Evolutionary conservation across 2,797 vertebrate genomes (phyloP).

Genomic region (Percopsis omiscomaycus): DNA sequence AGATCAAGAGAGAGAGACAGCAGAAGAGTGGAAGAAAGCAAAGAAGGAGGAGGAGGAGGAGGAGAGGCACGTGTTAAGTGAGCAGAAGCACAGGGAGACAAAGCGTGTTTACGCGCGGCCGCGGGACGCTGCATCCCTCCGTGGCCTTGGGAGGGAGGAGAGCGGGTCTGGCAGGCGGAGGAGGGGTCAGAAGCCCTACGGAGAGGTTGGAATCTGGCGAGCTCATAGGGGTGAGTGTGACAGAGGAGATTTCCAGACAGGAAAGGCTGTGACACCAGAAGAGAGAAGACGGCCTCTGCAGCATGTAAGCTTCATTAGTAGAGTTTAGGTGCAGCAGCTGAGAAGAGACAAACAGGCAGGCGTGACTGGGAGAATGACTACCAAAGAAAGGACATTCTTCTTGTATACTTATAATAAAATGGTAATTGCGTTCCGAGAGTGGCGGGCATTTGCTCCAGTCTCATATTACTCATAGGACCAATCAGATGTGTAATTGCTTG

Average conservation of each 20-base stretch:
- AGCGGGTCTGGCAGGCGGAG: conserved; percentile 84
- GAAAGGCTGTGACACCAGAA: conserved; percentile 89
- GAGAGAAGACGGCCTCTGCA: conserved; percentile 87
- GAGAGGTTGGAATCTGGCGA: conserved; percentile 88
- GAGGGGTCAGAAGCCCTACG: conserved; percentile 83
- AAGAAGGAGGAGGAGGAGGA: conserved; percentile 2
- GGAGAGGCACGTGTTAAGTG: conserved; percentile 6
- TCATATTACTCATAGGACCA: conserved; percentile 52
- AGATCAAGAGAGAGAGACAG: background rate
- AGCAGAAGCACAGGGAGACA: conserved; percentile 16
- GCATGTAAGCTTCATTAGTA: conserved; percentile 82
- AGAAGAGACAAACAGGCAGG: conserved; percentile 77
- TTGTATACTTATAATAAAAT: conserved; percentile 3
- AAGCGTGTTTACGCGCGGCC: conserved; percentile 82
- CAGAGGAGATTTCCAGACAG: conserved; percentile 90
- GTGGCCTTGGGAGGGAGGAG: conserved; percentile 75
- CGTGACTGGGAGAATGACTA: conserved; percentile 50
- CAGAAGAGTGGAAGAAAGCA: conserved; percentile 11
- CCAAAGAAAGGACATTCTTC: conserved; percentile 28
- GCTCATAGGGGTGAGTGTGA: conserved; percentile 89
- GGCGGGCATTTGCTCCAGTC: conserved; percentile 24
- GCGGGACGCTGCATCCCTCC: conserved; percentile 83
- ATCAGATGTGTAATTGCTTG: conserved; percentile 56
- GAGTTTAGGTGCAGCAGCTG: conserved; percentile 87
- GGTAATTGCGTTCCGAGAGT: conserved; percentile 28